Base-by-base conservation (phyloP, 2,888 invertebrate species). In the Philonicus albiceps region DNA sequence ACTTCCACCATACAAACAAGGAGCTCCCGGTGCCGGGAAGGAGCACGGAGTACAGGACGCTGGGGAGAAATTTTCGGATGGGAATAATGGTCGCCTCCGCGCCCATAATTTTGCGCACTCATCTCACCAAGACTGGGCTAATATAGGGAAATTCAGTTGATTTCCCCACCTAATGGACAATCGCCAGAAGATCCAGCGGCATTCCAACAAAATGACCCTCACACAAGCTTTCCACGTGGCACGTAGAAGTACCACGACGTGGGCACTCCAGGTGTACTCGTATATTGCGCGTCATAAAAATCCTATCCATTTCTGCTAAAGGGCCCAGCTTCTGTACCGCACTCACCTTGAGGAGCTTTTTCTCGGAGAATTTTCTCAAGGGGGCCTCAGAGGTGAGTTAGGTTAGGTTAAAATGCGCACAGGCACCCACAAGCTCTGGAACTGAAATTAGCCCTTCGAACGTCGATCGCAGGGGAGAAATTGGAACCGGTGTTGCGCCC, bases 151-250 rank as follows among this genome's bases (percentile, higher is more conserved):
- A 64, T 83, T 83, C 81, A 27, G 64, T 83, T 64, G 22, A 64
- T 19, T 81, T 80, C 81, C 49, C 81, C 64, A 22, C 34, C 64
- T 64, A 64, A 80, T 30, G 27, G 78, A 37, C 43, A 30, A n/a
- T 5, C 74, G 30, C 74, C 74, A 30, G 31, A 16, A 13, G 31
- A 34, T 74, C 74, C 34, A 76, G 37, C 37, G 37, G 37, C 31
- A 76, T 31, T 49, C 49, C 49, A 37, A 30, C 13, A 13, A 49
- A 78, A 49, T 78, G 13, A n/a, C 8, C 64, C 53, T 31, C 16
- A 22, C 55, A 83, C 19, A 30, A 80, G 80, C 80, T 80, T 53
- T 80, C 53, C 49, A 80, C 30, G 80, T 80, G 80, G 37, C 80
- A 49, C 49, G 27, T 27, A 49, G 7, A 22, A 75, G 16, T 19